These are phyloP conservation scores for Ptycholaimellus sp. DNA, from an alignment of 2,888 invertebrate genomes.

Conservation along the genomic window DNA sequence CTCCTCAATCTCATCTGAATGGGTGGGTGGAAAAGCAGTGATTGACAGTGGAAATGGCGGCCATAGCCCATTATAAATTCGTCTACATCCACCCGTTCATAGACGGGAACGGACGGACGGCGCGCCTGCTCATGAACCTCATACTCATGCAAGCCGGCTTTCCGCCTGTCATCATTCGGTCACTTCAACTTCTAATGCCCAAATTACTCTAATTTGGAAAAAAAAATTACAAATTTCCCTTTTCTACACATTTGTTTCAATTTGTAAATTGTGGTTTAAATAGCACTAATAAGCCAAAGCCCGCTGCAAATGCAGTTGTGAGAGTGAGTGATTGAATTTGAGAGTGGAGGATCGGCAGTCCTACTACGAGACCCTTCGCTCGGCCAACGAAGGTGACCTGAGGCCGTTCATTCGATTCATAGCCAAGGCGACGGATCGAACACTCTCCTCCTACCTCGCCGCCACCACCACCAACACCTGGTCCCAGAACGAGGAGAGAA, in stretches of 20 bases:
- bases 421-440: slow-evolving; percentile 32
- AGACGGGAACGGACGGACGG: slow-evolving; percentile 87
- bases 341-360: slow-evolving; percentile 49
- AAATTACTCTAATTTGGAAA: too few species aligned
- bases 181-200: too few species aligned
- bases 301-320: slow-evolving; percentile 3
- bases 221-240: too few species aligned
- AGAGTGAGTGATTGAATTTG: slow-evolving; percentile 37
- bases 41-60: slow-evolving; percentile 80
- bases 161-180: slow-evolving; percentile 74
- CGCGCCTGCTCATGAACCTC: slow-evolving; percentile 77
- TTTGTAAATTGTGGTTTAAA: too few species aligned
- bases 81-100: slow-evolving; percentile 90
- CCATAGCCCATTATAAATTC: slow-evolving; percentile 79
- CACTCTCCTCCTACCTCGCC: slow-evolving; percentile 8
- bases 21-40: too few species aligned
- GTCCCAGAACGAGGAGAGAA: too few species aligned
- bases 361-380: slow-evolving; percentile 57
- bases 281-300: too few species aligned
- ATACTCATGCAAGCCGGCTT: slow-evolving; percentile 76
- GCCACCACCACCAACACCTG: not conserved
- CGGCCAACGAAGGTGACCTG: slow-evolving; percentile 77
- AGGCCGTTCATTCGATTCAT: slow-evolving; percentile 86
- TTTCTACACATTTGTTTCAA: too few species aligned
- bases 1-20: too few species aligned